phyloP scores from a whole-genome alignment of 1,140 invertebrate species.

The Lordiphosa clarofinis region DNA sequence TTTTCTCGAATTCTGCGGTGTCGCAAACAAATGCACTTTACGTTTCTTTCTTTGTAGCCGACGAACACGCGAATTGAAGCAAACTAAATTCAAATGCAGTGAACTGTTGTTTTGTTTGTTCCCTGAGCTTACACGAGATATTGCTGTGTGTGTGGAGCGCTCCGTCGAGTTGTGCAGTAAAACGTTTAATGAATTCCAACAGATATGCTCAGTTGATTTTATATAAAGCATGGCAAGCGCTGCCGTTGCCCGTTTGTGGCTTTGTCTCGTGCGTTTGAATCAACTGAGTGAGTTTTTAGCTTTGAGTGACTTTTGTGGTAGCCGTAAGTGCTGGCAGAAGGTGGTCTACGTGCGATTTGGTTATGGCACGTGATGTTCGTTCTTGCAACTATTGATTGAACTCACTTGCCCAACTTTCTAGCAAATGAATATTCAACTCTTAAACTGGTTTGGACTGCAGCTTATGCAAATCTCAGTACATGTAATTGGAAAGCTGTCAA shows the following conservation, averaged over 20 bases:
- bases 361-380: constrained; percentile 53
- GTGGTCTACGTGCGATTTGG: constrained; percentile 53
- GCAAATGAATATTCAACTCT: constrained; percentile 47
- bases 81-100: constrained; percentile 38
- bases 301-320: constrained; percentile 61
- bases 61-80: constrained; percentile 39
- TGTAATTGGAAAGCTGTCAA: constrained; percentile 63
- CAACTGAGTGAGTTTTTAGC: constrained; percentile 58
- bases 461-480: constrained; percentile 67
- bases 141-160: constrained; percentile 18
- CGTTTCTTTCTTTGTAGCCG: constrained; percentile 11
- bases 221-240: constrained; percentile 68
- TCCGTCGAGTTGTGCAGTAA: constrained; percentile 70
- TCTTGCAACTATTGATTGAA: constrained; percentile 36
- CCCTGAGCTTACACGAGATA: constrained; percentile 28
- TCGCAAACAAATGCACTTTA: constrained; percentile 39
- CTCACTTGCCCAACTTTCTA: constrained; percentile 54
- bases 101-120: constrained; percentile 11
- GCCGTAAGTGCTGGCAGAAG: constrained; percentile 1
- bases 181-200: constrained; percentile 79
- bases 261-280: constrained; percentile 59
- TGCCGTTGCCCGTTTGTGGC: constrained; percentile 26
- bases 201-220: constrained; percentile 79
- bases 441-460: constrained; percentile 1
- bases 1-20: constrained; percentile 29